Evolutionary conservation across 2,888 invertebrate genomes (phyloP), one percentile per base, ranked within the genome.

Genomic region (Hydriomena furcata): DNA sequence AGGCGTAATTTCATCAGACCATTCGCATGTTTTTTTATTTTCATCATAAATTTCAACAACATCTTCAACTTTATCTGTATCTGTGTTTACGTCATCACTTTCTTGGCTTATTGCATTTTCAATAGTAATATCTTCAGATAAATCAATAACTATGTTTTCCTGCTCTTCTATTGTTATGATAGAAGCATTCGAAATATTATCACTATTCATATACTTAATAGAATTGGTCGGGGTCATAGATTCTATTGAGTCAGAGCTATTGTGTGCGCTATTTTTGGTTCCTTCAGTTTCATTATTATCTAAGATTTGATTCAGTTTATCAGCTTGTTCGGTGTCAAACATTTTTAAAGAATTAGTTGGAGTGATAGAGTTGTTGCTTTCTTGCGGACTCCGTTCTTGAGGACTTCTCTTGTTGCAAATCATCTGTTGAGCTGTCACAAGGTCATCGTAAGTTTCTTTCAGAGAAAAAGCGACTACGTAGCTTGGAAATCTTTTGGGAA

Each of bases 401-500:
- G 55, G 21, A 24, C 63, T 74, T 47, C 37, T 48, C 46, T 65
- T 70, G 12, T 58, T 65, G 36, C 62, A 60, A 17, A 68, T 63
- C 60, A 62, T 61, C 60, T 66, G 62, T 17, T 69, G 61, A 8
- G 63, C 37, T 8, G 62, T 68, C 5, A 48, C 37, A 1, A 66
- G 45, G 23, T 76, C 68, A 45, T 75, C 72, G 24, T 64, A 63
- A n/a, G 65, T 66, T 51, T 74, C 72, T 28, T 71, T 67, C 4
- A 70, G 43, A 10, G 77, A 58, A 58, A 71, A 76, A 1, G 70
- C 71, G 0, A 79, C 73, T 0, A 74, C 60, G 49, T 64, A 76
- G 1, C 70, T 63, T 2, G 72, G 60, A 12, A 53, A 44, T 28
- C 36, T 58, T 52, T 63, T 67, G 3, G 65, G 62, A 52, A 48